Evolutionary conservation across 2,797 vertebrate genomes (phyloP).

Genomic region (Corythornis leucogaster): DNA sequence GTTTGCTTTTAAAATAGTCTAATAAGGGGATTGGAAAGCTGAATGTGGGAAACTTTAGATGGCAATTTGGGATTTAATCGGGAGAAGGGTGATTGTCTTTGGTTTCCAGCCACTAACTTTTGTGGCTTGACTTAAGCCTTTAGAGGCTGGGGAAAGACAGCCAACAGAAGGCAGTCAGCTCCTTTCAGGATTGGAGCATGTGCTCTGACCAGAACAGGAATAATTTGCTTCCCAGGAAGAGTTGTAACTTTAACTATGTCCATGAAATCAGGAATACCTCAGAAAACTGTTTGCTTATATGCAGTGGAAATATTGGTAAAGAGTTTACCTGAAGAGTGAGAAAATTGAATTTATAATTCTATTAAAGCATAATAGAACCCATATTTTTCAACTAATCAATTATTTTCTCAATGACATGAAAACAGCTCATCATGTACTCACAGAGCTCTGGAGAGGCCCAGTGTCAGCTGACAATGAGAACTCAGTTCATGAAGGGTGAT

Average conservation of each 20-base stretch:
- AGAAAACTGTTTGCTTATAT: not conserved
- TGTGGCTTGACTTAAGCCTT: constrained; percentile 64
- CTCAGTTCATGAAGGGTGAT: not conserved
- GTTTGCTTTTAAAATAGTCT: constrained; percentile 59
- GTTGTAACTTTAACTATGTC: constrained; percentile 1
- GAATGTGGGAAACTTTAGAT: constrained; percentile 62
- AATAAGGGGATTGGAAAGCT: constrained; percentile 70
- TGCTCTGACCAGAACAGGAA: constrained; percentile 54
- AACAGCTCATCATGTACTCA: not conserved
- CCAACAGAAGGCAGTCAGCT: constrained; percentile 49
- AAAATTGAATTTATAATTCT: not conserved
- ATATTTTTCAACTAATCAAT: not conserved
- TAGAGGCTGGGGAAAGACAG: constrained; percentile 49
- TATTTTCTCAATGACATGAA: not conserved
- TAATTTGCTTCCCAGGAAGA: constrained; percentile 47
- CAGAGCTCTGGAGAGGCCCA: not conserved
- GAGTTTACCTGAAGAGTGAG: not conserved
- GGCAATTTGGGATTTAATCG: constrained; percentile 60
- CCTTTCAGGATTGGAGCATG: constrained; percentile 46
- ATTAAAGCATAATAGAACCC: not conserved
- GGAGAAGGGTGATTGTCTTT: constrained; percentile 68
- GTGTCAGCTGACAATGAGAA: constrained; percentile 10
- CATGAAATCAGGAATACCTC: constrained; percentile 8
- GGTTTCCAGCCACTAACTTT: constrained; percentile 67
- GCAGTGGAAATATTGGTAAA: constrained; percentile 23